Evolutionary conservation across 1,140 invertebrate species (phyloP), one percentile per base, ranked within the genome.

Genomic region (Aphaenogaster floridana): DNA sequence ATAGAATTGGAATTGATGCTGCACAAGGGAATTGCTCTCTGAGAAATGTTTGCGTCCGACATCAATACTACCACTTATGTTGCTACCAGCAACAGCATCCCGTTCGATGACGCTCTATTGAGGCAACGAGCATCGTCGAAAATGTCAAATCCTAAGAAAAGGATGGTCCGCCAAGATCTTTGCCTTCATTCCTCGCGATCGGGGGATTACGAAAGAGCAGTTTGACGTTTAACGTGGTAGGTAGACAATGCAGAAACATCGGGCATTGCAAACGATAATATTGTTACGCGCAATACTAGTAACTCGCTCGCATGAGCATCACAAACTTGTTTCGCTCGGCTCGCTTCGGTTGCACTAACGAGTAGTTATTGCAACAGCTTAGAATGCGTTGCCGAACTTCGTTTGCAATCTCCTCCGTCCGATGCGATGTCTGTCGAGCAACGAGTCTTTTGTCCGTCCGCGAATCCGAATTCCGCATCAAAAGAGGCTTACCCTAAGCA

Each of bases 1-100:
- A 72, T 83, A 48, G 77, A 88, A 90, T 78, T 54, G 50, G 71
- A 83, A 91, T 83, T 90, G 81, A 90, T 91, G 48, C 64, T 69
- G 71, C 81, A 68, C 50, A 8, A 21, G 76, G 68, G 69, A 90
- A 74, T 59, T 83, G 36, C 39, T 84, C 11, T 39, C 64, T 13
- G 34, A 15, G 28, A 48, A 61, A 84, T 42, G 17, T 59, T 83
- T 61, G 17, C 17, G 42, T 84, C 52, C 34, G 36, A 39, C n/a
- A 66, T 42, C 81, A 66, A 76, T 45, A 45, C 63, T 7, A 54
- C 11, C 61, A 42, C 9, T 34, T 28, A 59, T 36, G 39, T 34
- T 69, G 21, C n/a, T 42, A 34, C 5, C 5, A 36, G 6, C 39
- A 54, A 28, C 68, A 50, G 21, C 28, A 28, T 69, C 48, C 28